Evolutionary conservation across 2,113 vertebrate genomes (phyloP).

Genomic region (Zosterops japonicus): DNA sequence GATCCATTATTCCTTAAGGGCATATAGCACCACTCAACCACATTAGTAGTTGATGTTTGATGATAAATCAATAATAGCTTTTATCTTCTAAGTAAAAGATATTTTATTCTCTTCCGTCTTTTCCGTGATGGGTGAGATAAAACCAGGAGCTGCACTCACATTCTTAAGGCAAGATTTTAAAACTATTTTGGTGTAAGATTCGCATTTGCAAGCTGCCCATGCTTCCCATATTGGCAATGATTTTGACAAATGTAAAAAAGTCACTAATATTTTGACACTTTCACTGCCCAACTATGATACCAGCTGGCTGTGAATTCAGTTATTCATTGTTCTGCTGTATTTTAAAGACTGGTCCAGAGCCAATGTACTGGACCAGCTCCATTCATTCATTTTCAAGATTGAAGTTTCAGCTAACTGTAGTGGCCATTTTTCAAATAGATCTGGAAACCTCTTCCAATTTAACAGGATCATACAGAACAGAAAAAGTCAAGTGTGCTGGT

Average conservation of each 20-base stretch:
- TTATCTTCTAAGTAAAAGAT: conserved; percentile 75
- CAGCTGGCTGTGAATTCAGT: conserved; percentile 93
- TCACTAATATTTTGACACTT: conserved; percentile 89
- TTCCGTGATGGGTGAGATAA: conserved; percentile 39
- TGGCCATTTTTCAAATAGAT: conserved; percentile 78
- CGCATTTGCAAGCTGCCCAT: conserved; percentile 82
- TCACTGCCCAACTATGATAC: conserved; percentile 88
- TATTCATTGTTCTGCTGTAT: conserved; percentile 87
- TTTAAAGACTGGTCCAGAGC: conserved; percentile 93
- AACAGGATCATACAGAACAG: conserved; percentile 67
- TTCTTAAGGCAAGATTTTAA: conserved; percentile 71
- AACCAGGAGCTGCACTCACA: conserved; percentile 43
- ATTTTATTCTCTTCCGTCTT: conserved; percentile 58
- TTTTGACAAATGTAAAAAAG: conserved; percentile 86
- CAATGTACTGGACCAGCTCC: conserved; percentile 91
- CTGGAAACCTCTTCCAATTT: conserved; percentile 76
- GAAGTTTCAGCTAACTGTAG: conserved; percentile 80
- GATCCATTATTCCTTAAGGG: conserved; percentile 68
- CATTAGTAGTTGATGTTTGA: conserved; percentile 68
- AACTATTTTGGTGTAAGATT: conserved; percentile 72
- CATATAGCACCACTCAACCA: conserved; percentile 60
- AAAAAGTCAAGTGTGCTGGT: conserved; percentile 66
- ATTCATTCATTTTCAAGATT: conserved; percentile 84
- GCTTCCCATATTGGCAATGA: conserved; percentile 81
- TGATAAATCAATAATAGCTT: conserved; percentile 75